Evolutionary conservation across 2,113 vertebrate species (phyloP).

Genomic region (Phrynocephalus versicolor): DNA sequence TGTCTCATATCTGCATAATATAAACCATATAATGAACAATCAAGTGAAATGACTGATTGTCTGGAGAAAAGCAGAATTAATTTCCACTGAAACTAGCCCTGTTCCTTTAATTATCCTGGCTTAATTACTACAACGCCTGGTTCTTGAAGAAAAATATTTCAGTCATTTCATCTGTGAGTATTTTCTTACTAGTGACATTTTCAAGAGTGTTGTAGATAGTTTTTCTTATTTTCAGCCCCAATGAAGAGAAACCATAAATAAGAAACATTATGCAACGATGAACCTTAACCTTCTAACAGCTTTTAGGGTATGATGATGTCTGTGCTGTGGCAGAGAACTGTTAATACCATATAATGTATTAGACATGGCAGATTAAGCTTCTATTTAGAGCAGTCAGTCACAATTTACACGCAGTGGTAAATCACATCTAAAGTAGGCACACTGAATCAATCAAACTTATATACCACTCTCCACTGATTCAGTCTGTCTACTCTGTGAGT

Average conservation of each 20-base stretch:
- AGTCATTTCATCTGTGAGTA: constrained; percentile 38
- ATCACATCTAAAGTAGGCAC: too few species aligned
- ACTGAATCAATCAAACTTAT: too few species aligned
- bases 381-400: too few species aligned
- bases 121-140: constrained; percentile 58
- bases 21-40: constrained; percentile 61
- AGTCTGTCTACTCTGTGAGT: too few species aligned
- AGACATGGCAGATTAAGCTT: background rate
- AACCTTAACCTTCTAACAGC: background rate
- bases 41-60: constrained; percentile 70
- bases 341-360: background rate
- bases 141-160: constrained; percentile 35
- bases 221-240: constrained; percentile 15
- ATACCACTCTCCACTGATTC: too few species aligned
- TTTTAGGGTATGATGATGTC: background rate
- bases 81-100: constrained; percentile 60
- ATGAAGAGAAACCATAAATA: constrained; percentile 16
- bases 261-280: background rate
- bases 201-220: background rate
- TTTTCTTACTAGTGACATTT: constrained; percentile 2
- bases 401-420: too few species aligned
- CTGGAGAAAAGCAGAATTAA: constrained; percentile 63
- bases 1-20: constrained; percentile 73
- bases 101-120: constrained; percentile 54
- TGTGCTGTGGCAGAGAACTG: background rate